Evolutionary conservation across 2,888 invertebrate genomes (phyloP).

Genomic region (Poecilobothrus nobilitatus): DNA sequence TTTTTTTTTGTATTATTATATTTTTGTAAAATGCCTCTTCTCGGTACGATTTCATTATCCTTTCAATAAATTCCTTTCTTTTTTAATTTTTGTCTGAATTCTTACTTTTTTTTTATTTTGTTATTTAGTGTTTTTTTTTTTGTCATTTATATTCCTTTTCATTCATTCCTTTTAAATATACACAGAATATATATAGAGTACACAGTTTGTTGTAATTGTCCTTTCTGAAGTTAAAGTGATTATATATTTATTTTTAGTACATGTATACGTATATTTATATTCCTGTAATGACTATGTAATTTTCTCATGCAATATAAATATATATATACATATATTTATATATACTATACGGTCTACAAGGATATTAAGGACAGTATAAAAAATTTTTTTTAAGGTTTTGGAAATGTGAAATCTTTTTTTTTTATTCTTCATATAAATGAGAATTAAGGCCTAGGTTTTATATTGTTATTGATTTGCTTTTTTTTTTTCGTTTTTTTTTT

Average conservation of each 20-base stretch:
- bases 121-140: not conserved
- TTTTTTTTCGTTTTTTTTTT: not conserved
- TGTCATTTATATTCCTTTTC: not conserved
- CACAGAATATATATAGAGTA: not conserved
- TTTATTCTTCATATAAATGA: no score
- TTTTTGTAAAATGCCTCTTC: not conserved
- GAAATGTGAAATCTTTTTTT: no score
- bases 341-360: no score
- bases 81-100: not conserved
- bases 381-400: no score
- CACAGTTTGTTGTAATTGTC: not conserved
- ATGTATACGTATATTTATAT: no score
- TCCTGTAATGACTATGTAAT: no score
- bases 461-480: not conserved
- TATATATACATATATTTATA: no score
- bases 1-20: not conserved
- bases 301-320: no score
- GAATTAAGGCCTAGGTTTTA: not conserved
- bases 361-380: no score
- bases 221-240: not conserved
- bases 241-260: no score
- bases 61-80: not conserved
- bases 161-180: not conserved
- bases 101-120: not conserved
- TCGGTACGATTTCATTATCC: not conserved